Evolutionary conservation across 2,888 invertebrate species (phyloP).

Genomic region (Myopa testacea): DNA sequence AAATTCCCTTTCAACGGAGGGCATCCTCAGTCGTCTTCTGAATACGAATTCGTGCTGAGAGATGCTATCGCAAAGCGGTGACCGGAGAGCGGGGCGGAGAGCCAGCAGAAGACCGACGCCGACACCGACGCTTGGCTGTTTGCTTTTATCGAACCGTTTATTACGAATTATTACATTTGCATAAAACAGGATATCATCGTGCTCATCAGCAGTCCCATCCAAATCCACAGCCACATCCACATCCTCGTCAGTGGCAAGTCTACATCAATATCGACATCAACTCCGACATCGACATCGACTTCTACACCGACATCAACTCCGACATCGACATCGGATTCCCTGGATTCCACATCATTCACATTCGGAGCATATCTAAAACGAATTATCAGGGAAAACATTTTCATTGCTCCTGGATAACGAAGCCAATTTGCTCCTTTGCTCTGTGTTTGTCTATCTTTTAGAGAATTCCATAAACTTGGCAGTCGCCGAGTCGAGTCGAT

Average conservation of each 20-base stretch:
- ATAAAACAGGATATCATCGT: constrained; percentile 44
- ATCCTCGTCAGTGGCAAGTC: background rate
- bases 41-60: background rate
- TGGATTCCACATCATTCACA: constrained; percentile 25
- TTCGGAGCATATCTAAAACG: constrained; percentile 39
- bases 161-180: constrained; percentile 49
- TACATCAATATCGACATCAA: background rate
- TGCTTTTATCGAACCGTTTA: constrained; percentile 46
- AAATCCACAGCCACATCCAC: constrained; percentile 18
- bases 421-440: constrained; percentile 33
- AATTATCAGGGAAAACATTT: constrained; percentile 42
- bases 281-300: background rate
- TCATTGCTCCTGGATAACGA: constrained; percentile 39
- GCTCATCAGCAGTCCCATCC: constrained; percentile 14
- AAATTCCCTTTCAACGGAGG: constrained; percentile 21
- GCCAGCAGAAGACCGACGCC: background rate
- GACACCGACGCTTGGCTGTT: background rate
- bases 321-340: background rate
- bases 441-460: constrained; percentile 10
- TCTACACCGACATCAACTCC: background rate
- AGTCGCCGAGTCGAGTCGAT: background rate
- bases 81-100: background rate
- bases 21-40: background rate
- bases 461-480: background rate
- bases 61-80: constrained; percentile 5